A percentile compares a stretch with the other conserved stretches of the same genome.
Evolutionary conservation across 92 coral and sea anemone genomes (phyloP).

Genomic region (Porites lobata): DNA sequence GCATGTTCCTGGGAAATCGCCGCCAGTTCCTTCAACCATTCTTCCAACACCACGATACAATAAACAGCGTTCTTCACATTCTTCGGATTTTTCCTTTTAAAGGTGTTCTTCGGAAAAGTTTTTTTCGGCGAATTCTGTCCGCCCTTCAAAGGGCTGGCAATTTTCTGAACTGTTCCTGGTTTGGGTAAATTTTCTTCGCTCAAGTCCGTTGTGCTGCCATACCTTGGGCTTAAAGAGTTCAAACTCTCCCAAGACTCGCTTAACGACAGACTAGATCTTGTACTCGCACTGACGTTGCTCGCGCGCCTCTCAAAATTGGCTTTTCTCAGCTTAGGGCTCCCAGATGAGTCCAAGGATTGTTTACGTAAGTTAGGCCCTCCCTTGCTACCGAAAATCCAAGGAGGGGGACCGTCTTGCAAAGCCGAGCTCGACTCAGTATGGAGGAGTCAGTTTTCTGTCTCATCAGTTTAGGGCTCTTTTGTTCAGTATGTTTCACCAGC

Average conservation of each 20-base stretch:
- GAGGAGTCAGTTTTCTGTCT: conserved; percentile 79
- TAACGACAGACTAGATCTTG: conserved; percentile 79
- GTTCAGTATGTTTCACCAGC: conserved; percentile 38
- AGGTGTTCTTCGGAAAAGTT: conserved; percentile 70
- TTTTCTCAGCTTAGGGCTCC: conserved; percentile 1
- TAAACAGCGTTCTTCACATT: conserved; percentile 93
- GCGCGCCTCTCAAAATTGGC: conserved; percentile 19
- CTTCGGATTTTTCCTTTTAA: conserved; percentile 82
- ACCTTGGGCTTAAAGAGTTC: conserved; percentile 77
- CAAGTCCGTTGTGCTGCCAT: conserved; percentile 79
- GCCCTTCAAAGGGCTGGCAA: conserved; percentile 35
- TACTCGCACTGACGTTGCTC: conserved; percentile 57
- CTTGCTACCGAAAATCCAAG: conserved; percentile 46
- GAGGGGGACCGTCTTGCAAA: conserved; percentile 84
- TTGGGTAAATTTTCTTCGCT: conserved; percentile 47
- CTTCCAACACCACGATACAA: conserved; percentile 93
- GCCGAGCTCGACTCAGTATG: conserved; percentile 57
- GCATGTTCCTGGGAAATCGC: conserved; percentile 99
- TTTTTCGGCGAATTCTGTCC: conserved; percentile 40
- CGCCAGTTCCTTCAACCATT: conserved; percentile 98
- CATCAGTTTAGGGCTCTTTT: conserved; percentile 68
- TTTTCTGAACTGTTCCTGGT: conserved; percentile 33
- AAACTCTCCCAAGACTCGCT: conserved; percentile 85
- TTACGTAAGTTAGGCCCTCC: conserved; percentile 8
- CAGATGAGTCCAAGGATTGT: conserved; percentile 5